phyloP scores from a whole-genome alignment of 2,888 invertebrate genomes.

The Aphidoletes aphidimyza region DNA sequence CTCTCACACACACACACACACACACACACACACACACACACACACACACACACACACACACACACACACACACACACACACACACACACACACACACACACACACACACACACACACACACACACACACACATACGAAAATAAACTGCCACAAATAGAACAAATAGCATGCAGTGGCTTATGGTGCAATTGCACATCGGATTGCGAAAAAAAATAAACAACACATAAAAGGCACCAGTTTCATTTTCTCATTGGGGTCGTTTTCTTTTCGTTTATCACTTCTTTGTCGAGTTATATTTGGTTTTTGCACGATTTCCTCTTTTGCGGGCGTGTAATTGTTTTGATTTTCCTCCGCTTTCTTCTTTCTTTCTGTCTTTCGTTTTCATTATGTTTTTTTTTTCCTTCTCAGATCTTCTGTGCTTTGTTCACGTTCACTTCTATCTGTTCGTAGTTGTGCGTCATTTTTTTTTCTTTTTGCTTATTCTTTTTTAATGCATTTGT shows the following conservation, averaged over 20 bases:
- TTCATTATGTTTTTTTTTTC: not conserved
- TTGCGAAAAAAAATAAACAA: not conserved
- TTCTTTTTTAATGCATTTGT: too few species aligned
- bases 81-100: not conserved
- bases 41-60: not conserved
- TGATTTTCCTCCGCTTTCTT: not conserved
- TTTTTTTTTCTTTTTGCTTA: too few species aligned
- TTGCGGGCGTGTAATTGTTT: conserved; percentile 30
- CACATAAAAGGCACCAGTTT: conserved; percentile 14
- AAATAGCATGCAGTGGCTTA: too few species aligned
- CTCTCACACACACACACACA: not conserved
- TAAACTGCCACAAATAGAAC: too few species aligned
- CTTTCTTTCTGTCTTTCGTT: not conserved
- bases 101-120: not conserved
- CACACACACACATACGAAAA: not conserved
- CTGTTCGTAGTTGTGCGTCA: not conserved
- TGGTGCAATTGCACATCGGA: not conserved
- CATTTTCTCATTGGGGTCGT: not conserved
- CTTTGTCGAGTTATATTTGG: not conserved
- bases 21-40: too few species aligned
- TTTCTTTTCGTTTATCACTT: conserved; percentile 31
- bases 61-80: not conserved
- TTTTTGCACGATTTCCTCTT: conserved; percentile 18
- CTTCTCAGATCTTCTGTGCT: not conserved
- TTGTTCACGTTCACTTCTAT: not conserved